Evolutionary conservation across 1,140 invertebrate genomes (phyloP), one percentile per base, ranked within the genome.

Genomic region (Drosophila cardini): DNA sequence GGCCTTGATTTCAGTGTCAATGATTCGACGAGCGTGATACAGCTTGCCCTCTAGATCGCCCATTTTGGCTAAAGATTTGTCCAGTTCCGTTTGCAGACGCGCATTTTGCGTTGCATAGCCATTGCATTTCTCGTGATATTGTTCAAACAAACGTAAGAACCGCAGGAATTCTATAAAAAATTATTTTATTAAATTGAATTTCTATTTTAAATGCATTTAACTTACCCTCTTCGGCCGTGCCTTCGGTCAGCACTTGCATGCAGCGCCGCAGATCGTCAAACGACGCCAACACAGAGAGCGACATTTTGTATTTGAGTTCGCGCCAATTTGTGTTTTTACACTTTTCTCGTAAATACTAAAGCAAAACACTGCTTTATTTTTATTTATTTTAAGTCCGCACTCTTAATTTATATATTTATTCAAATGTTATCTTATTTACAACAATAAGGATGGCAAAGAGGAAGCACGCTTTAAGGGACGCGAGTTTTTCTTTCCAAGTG

Each of bases 1-100:
- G 60, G 94, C 94, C 72, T 94, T 94, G 73, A 96, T 96, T 80
- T 98, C 97, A 43, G 94, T 93, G 87, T 97, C 96, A 5, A 98
- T 93, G 36, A 97, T 93, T 67, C 95, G 95, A 52, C 96, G 94
- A 1, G 96, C 96, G 87, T 96, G 95, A 67, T 94, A 95, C 43
- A 98, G 93, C 87, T 97, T 96, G 11, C 94, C 94, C 65, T 97
- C 96, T 57, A 96, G 93, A 72, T 95, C 94, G 1, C 94, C 92
- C 36, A 95, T 94, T 58, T 96, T 95, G 40, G 93, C 92, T 36
- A 95, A 93, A 5, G 94, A 93, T 65, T 94, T 94, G 75, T 95
- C 94, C 36, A 96, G 89, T 75, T 95, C 94, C 4, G 93, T 93
- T 73, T 96, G 94, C 9, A 97, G 92, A 1, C 95, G 93, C 30